Evolutionary conservation across 2,113 vertebrate species (phyloP).

Genomic region (Pseudorhombus dupliciocellatus): DNA sequence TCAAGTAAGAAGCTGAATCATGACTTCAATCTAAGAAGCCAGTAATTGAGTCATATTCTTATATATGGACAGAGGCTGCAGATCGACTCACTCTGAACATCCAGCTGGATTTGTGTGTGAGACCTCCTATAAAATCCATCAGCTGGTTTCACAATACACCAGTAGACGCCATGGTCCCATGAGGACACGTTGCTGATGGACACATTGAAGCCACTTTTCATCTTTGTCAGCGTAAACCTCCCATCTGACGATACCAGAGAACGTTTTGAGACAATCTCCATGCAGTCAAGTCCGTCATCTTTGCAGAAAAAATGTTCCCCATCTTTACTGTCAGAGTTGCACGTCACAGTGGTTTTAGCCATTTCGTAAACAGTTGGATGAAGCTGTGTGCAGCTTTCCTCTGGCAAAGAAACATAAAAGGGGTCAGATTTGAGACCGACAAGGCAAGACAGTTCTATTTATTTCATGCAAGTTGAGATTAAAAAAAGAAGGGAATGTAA

Average conservation of each 20-base stretch:
- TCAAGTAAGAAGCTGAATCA: too few relatives aligned
- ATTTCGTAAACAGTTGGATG: rapidly evolving
- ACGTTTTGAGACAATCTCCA: neutral
- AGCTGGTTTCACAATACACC: slow-evolving; percentile 6
- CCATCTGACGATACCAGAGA: neutral
- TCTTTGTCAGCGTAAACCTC: neutral
- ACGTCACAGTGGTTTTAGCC: slow-evolving; percentile 19
- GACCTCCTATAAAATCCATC: rapidly evolving
- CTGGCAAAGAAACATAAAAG: neutral
- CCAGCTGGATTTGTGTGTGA: neutral
- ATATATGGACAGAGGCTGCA: too few relatives aligned
- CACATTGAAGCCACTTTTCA: rapidly evolving
- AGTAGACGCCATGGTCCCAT: slow-evolving; percentile 7
- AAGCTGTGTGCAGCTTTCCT: rapidly evolving
- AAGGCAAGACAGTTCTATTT: too few relatives aligned
- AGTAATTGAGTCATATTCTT: too few relatives aligned
- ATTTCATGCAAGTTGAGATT: too few relatives aligned
- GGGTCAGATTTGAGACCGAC: too few relatives aligned
- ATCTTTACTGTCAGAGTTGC: neutral
- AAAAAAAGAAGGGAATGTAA: too few relatives aligned
- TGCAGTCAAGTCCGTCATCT: neutral
- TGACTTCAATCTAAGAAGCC: too few relatives aligned
- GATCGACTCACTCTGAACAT: neutral
- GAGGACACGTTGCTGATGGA: slow-evolving; percentile 1
- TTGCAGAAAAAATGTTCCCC: neutral